Base-by-base conservation (phyloP, 2,113 vertebrate genomes). In the Anhinga anhinga region DNA sequence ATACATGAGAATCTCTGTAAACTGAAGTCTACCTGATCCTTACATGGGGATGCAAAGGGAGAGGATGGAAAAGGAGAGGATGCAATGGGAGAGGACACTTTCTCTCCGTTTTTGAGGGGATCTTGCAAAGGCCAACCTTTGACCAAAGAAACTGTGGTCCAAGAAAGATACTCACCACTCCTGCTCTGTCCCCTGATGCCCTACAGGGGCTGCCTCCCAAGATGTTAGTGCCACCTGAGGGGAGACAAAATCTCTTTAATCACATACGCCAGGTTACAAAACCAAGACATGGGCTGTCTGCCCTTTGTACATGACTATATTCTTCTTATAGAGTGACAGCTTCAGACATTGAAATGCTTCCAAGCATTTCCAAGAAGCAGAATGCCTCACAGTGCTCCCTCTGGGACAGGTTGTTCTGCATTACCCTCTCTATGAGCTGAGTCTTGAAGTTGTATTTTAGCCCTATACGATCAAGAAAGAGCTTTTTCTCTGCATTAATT, bases 311-410 rank as follows among this genome's bases (percentile, higher is more conserved):
- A 44, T 25, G 32, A 18, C 14, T 50, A n/a, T 42, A 38, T 19
- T 40, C 19, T 77, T 80, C 65, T 79, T 19, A 0, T 9, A 27
- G 4, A 56, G 21, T 15, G 32, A 71, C 21, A 38, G 20, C 34
- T 77, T 52, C 40, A 76, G 58, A 30, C 70, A 29, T 1, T 84
- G 84, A 94, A 94, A 72, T 77, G 32, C 10, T 88, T 96, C 47
- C 59, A 88, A 83, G 49, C 38, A 62, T 65, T 95, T 96, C 73
- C 78, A 89, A 95, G 95, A 87, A 91, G 86, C 61, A 90, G 66
- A 82, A 47, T 52, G 66, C 40, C 27, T 73, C 45, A 20, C 4
- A 6, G 20, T 62, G 10, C 42, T 89, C 66, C 83, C 73, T 85
- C 45, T 56, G 84, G 84, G 87, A 74, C 8, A 23, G 50, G 26